These are phyloP conservation scores for Drosophila ananassae DNA, from an alignment of 1,140 invertebrate species.

Conservation along the genomic window DNA sequence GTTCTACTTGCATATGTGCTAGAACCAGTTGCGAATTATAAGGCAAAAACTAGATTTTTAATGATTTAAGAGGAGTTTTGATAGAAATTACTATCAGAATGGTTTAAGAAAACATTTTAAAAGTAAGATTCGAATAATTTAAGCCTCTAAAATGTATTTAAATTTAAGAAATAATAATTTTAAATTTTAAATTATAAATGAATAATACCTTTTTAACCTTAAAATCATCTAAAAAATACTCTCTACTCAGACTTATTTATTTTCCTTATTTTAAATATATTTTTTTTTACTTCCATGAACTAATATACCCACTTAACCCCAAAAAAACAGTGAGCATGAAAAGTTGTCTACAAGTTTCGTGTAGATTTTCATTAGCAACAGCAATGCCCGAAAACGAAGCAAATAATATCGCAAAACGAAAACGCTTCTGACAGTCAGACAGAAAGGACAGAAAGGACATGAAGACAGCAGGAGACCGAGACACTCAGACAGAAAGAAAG, in stretches of 20 bases:
- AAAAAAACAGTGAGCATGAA: conserved; percentile 8
- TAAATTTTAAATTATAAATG: too few relatives aligned
- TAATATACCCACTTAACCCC: neutral
- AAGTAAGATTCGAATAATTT: too few relatives aligned
- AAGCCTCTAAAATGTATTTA: too few relatives aligned
- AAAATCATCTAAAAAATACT: neutral
- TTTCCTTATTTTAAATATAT: too few relatives aligned
- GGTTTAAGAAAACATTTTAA: too few relatives aligned
- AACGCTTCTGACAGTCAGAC: conserved; percentile 19
- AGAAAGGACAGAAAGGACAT: neutral
- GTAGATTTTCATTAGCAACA: conserved; percentile 72
- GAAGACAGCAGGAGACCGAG: conserved; percentile 11
- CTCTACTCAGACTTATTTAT: too few relatives aligned
- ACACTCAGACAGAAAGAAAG: neutral
- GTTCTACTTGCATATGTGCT: too few relatives aligned
- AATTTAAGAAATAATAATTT: too few relatives aligned
- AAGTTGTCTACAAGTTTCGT: conserved; percentile 70
- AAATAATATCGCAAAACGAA: conserved; percentile 52
- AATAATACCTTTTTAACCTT: neutral
- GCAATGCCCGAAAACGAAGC: conserved; percentile 47
- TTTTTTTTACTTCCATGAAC: neutral
- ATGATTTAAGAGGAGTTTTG: too few relatives aligned
- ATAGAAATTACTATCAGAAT: too few relatives aligned
- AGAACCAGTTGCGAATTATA: too few relatives aligned
- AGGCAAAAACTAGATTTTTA: too few relatives aligned